Percentiles rank a stretch among this genome's conserved stretches.
Evolutionary conservation across 2,797 vertebrate species (phyloP).

Genomic region (Amblyopsis hoosieri): DNA sequence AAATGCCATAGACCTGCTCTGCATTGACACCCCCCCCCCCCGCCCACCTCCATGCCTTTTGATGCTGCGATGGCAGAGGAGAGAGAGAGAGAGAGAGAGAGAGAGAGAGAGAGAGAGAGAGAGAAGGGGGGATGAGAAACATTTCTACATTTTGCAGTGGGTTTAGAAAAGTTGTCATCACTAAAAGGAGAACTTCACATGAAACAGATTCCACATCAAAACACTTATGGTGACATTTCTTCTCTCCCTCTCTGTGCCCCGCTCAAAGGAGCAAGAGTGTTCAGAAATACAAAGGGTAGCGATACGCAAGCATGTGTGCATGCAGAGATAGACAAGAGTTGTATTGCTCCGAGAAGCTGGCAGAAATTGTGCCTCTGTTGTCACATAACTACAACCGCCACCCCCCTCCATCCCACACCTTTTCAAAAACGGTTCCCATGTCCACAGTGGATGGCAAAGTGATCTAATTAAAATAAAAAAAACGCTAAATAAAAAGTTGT

Average conservation of each 20-base stretch:
- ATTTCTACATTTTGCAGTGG: slow-evolving; percentile 78
- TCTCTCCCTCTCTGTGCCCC: slow-evolving; percentile 73
- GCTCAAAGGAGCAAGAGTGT: slow-evolving; percentile 78
- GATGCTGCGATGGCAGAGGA: slow-evolving; percentile 70
- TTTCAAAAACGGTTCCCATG: slow-evolving; percentile 68
- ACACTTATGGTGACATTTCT: slow-evolving; percentile 80
- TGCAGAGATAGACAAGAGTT: slow-evolving; percentile 78
- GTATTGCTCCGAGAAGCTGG: slow-evolving; percentile 69
- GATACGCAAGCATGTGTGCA: slow-evolving; percentile 77
- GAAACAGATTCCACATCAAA: slow-evolving; percentile 81
- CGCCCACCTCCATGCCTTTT: slow-evolving; percentile 64
- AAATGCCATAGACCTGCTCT: slow-evolving; percentile 75
- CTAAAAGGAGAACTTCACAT: slow-evolving; percentile 82
- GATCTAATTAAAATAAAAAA: slow-evolving; percentile 77
- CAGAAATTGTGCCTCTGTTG: slow-evolving; percentile 77
- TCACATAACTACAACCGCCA: slow-evolving; percentile 57
- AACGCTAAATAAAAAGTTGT: slow-evolving; percentile 58
- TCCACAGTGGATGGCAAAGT: slow-evolving; percentile 70
- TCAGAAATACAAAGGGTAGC: slow-evolving; percentile 76
- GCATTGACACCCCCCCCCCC: slow-evolving; percentile 51
- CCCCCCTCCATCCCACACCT: slow-evolving; percentile 25
- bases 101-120: slow-evolving; percentile 47
- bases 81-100: slow-evolving; percentile 49
- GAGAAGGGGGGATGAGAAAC: slow-evolving; percentile 56
- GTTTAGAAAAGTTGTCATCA: slow-evolving; percentile 81